Evolutionary conservation across 1,140 invertebrate species (phyloP), one percentile per base, ranked within the genome.

Genomic region (Caerostris extrusa): DNA sequence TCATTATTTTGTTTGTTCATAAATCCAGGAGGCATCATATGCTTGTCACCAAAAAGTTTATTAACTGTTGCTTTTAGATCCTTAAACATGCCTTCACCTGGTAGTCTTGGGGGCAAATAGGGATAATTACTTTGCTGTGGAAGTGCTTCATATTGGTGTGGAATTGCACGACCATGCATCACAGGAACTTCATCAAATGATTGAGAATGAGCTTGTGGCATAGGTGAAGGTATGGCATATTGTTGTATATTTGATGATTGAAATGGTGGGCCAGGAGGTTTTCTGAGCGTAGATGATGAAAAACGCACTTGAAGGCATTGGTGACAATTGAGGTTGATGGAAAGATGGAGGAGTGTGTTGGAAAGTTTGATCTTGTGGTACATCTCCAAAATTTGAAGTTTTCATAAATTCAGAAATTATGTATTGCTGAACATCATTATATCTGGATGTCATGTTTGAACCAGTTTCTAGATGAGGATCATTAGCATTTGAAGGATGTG

Each of bases 31-130:
- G 34, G 14, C 12, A 19, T 10, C 50, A 34, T 19, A 77, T 50
- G 71, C 14, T 60, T 93, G 69, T 53, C 55, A 56, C 93, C 93
- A 69, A 94, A 94, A 58, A 94, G 60, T 60, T 94, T 94, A 58
- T 12, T 90, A 14, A 94, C 93, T 14, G 50, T 86, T 5, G 58
- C 81, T 12, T 90, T 90, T n/a, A 94, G 55, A 60, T 94, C 88
- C 34, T 90, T 64, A 50, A 94, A 90, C 77, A 94, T 90, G 8
- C 14, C 50, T 55, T 90, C 93, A 83, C 58, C 2, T 10, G 86
- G 17, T 7, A 64, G 7, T 19, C 83, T 57, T 67, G 91, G 82
- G 2, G 34, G 57, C 6, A 57, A 34, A 34, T 4, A 14, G 5
- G 53, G 56, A 77, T 19, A n/a, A 8, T 56, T 50, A 77, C 57